Conservation (phyloP, 2,888 invertebrate species). For the Leistus spinibarbis region DNA sequence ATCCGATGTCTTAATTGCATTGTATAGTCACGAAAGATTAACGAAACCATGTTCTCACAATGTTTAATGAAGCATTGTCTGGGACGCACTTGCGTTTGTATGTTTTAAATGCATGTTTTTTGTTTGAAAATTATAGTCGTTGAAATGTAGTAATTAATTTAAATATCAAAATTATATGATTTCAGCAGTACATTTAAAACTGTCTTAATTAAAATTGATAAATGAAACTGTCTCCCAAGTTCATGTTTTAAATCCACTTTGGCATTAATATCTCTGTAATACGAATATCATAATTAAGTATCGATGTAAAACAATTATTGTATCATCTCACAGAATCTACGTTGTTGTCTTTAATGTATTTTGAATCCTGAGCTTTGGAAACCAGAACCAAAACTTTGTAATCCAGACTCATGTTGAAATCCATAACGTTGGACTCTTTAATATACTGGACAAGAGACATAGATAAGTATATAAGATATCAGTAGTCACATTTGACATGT, state of each 20-base stretch:
- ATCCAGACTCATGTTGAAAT: neutral
- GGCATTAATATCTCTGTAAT: neutral
- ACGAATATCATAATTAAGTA: neutral
- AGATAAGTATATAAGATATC: slow-evolving; percentile 18
- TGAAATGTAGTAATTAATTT: neutral
- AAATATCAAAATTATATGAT: neutral
- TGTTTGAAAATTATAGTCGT: neutral
- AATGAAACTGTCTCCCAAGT: neutral
- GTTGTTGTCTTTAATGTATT: too few relatives aligned
- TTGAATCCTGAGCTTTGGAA: too few relatives aligned
- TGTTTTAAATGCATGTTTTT: neutral
- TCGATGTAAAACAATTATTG: too few relatives aligned
- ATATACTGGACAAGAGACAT: neutral
- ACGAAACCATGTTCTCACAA: neutral
- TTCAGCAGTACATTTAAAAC: neutral
- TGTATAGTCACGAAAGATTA: neutral
- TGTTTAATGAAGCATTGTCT: neutral
- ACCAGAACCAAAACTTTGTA: neutral
- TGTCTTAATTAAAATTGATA: neutral
- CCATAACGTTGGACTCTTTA: neutral
- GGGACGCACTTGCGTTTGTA: neutral
- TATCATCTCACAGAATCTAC: too few relatives aligned
- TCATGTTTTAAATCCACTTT: neutral
- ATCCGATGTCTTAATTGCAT: neutral
- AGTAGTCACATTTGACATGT: slow-evolving; percentile 34